These are phyloP conservation scores for Phthorimaea operculella DNA, from an alignment of 1,140 invertebrate genomes.

Conservation along the genomic window DNA sequence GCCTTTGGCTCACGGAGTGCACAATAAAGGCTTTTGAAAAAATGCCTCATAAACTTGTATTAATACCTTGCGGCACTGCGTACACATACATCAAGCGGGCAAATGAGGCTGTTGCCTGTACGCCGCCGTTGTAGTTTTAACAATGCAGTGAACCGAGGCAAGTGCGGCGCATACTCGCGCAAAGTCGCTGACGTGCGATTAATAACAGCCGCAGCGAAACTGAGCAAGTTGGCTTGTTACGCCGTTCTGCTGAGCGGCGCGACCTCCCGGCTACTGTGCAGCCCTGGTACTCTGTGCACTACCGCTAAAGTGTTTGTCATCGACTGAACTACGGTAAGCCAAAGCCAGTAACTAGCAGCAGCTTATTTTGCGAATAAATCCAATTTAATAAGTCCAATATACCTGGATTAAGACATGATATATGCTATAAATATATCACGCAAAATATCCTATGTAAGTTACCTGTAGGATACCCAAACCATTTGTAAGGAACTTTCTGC, in stretches of 20 bases:
- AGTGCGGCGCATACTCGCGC: conserved; percentile 21
- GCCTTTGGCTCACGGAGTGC: background rate
- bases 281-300: too few relatives aligned
- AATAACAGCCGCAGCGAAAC: conserved; percentile 44
- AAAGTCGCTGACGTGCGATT: conserved; percentile 46
- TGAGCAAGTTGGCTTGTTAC: conserved; percentile 50
- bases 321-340: too few relatives aligned
- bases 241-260: conserved; percentile 36
- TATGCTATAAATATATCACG: too few relatives aligned
- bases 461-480: too few relatives aligned
- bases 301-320: too few relatives aligned
- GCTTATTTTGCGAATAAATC: too few relatives aligned
- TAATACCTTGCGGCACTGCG: conserved; percentile 2
- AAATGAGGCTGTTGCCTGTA: conserved; percentile 3
- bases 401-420: too few relatives aligned
- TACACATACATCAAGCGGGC: background rate
- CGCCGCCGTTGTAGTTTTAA: conserved; percentile 8
- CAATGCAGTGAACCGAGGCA: conserved; percentile 22
- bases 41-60: background rate
- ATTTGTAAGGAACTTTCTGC: too few relatives aligned
- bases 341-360: too few relatives aligned
- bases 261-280: too few relatives aligned
- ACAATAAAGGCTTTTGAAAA: conserved; percentile 2
- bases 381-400: too few relatives aligned
- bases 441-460: too few relatives aligned